phyloP scores from a whole-genome alignment of 2,113 vertebrate genomes.

The Melospiza melodia region DNA sequence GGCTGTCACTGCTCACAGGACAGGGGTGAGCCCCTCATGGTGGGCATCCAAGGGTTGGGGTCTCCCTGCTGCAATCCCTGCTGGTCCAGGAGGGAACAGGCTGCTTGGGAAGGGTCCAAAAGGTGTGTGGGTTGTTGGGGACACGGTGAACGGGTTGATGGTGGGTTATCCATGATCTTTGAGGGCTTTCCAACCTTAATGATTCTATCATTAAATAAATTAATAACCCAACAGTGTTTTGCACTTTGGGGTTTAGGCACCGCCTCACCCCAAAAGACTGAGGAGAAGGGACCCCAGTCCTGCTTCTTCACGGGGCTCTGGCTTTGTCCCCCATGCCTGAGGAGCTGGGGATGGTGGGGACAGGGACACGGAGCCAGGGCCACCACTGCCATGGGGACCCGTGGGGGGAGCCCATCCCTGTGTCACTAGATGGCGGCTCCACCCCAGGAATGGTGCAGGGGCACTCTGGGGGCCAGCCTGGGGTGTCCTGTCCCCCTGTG shows the following conservation, averaged over 20 bases:
- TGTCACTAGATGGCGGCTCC: slow-evolving; percentile 39
- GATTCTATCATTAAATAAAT: not conserved
- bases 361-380: not conserved
- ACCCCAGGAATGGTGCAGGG: not conserved
- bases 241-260: not conserved
- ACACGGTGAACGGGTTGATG: not conserved
- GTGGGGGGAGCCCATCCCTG: fast-evolving
- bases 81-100: not conserved
- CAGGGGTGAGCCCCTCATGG: too few species aligned
- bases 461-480: fast-evolving
- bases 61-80: not conserved
- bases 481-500: not conserved
- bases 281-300: not conserved
- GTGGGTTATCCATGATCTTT: not conserved
- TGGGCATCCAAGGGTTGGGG: not conserved
- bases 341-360: not conserved
- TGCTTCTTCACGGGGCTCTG: fast-evolving
- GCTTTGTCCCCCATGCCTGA: not conserved
- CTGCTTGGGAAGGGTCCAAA: not conserved
- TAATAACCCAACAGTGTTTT: fast-evolving
- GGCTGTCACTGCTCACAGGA: not conserved
- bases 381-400: not conserved
- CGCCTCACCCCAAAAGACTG: fast-evolving
- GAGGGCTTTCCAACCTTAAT: not conserved
- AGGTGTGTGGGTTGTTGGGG: not conserved